Percentiles rank a stretch among this genome's conserved stretches.
phyloP scores from a whole-genome alignment of 92 coral and sea anemone genomes.

The Metridium senile region DNA sequence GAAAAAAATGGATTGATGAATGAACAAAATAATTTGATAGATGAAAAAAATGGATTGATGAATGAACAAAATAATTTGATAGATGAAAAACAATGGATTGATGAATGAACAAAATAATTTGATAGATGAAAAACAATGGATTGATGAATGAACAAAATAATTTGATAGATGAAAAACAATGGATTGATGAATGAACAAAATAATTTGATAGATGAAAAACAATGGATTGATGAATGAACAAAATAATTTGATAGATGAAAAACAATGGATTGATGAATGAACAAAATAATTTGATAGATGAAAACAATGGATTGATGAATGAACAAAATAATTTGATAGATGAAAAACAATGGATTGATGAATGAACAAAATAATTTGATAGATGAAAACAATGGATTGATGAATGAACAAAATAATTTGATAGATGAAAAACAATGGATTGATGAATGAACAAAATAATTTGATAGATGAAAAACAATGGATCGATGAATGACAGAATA shows the following conservation, averaged over 20 bases:
- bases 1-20: not conserved
- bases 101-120: too few species aligned
- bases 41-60: not conserved
- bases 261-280: too few species aligned
- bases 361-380: too few species aligned
- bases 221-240: too few species aligned
- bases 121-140: too few species aligned
- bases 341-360: not conserved
- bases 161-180: too few species aligned
- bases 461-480: not conserved
- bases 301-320: not conserved
- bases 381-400: not conserved
- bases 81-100: not conserved
- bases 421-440: not conserved
- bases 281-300: too few species aligned
- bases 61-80: not conserved
- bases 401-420: not conserved
- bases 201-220: not conserved
- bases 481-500: not conserved
- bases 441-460: not conserved
- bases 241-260: too few species aligned
- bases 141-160: too few species aligned
- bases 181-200: not conserved
- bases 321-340: not conserved
- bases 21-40: too few species aligned